Conservation (phyloP, 2,113 vertebrate species). For the Sylvicapra grimmia region DNA sequence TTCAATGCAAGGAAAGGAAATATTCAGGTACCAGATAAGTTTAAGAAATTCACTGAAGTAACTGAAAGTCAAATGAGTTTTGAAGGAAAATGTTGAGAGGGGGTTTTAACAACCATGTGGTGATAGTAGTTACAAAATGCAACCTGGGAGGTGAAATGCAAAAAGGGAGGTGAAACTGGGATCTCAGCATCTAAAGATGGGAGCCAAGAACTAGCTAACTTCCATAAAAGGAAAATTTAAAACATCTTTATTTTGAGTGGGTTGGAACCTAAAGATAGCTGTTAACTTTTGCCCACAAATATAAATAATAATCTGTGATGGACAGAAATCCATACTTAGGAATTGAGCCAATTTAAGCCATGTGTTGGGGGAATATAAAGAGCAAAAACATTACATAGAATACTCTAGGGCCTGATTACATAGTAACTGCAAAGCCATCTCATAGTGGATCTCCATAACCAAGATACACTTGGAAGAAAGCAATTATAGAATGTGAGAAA, state of each 20-base stretch:
- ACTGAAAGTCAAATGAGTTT: background rate
- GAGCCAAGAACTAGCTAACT: background rate
- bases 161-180: background rate
- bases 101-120: background rate
- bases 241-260: background rate
- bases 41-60: background rate
- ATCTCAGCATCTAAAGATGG: background rate
- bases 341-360: background rate
- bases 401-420: background rate
- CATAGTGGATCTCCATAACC: background rate
- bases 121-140: background rate
- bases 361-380: background rate
- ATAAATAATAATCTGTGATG: background rate
- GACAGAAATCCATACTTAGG: background rate
- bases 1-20: background rate
- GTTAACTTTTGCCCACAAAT: background rate
- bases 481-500: background rate
- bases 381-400: conserved; percentile 1
- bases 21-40: background rate
- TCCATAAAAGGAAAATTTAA: background rate
- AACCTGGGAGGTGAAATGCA: background rate
- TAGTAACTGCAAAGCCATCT: background rate
- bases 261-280: background rate
- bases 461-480: background rate
- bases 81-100: background rate